Evolutionary conservation across 2,888 invertebrate species (phyloP).

Genomic region (Tillus elongatus): DNA sequence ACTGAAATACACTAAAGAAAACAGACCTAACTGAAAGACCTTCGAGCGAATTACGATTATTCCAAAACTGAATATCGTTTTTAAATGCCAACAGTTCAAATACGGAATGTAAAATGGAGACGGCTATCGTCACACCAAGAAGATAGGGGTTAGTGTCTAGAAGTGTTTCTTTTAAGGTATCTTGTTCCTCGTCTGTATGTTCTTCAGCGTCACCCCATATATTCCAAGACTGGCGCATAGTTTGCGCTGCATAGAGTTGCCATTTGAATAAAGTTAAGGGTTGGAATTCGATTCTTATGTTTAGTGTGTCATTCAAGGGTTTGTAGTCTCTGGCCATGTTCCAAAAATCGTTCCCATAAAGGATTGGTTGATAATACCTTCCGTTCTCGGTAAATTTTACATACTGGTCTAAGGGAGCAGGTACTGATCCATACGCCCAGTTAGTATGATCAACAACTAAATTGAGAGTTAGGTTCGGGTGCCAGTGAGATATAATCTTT

Average conservation of each 20-base stretch:
- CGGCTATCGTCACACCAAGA: slow-evolving; percentile 78
- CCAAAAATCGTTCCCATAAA: slow-evolving; percentile 98
- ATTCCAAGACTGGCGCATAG: slow-evolving; percentile 80
- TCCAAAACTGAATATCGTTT: slow-evolving; percentile 99
- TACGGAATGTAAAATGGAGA: slow-evolving; percentile 92
- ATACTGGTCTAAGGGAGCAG: slow-evolving; percentile 86
- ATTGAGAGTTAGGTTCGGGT: slow-evolving; percentile 95
- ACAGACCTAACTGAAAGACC: slow-evolving; percentile 96
- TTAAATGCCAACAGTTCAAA: slow-evolving; percentile 99
- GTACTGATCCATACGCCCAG: slow-evolving; percentile 86
- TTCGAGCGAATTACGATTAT: slow-evolving; percentile 91
- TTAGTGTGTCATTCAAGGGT: slow-evolving; percentile 73
- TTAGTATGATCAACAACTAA: slow-evolving; percentile 91
- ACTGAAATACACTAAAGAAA: slow-evolving; percentile 97
- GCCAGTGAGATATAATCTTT: slow-evolving; percentile 97
- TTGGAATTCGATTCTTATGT: slow-evolving; percentile 66
- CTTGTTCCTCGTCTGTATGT: slow-evolving; percentile 81
- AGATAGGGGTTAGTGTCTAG: slow-evolving; percentile 95
- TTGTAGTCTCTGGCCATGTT: slow-evolving; percentile 92
- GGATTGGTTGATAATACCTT: slow-evolving; percentile 82
- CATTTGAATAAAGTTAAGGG: slow-evolving; percentile 95
- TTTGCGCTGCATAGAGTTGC: slow-evolving; percentile 96
- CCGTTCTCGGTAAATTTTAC: slow-evolving; percentile 82
- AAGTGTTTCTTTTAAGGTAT: slow-evolving; percentile 85
- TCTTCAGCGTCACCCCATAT: slow-evolving; percentile 62